Percentiles rank a stretch among this genome's conserved stretches.
Evolutionary conservation across 2,797 vertebrate species (phyloP).

Genomic region (Peromyscus nudipes): DNA sequence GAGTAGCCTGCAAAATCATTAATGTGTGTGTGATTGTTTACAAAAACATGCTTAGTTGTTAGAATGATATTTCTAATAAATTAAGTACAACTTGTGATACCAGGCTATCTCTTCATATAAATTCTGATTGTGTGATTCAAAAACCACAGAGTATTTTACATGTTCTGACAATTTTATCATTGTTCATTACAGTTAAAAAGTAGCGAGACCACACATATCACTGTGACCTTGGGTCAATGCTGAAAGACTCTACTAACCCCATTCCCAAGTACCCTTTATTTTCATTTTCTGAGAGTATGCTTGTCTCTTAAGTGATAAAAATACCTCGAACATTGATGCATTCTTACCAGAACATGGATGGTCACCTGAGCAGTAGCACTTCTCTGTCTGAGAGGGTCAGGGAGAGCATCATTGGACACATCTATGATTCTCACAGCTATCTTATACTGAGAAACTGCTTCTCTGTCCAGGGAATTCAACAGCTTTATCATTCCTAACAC

Average conservation of each 20-base stretch:
- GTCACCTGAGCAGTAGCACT: conserved; percentile 60
- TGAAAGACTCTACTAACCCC: neutral
- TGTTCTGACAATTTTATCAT: neutral
- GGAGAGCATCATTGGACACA: conserved; percentile 62
- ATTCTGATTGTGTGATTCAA: neutral
- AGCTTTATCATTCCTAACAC: conserved; percentile 68
- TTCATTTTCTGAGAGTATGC: neutral
- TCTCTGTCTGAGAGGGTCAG: conserved; percentile 67
- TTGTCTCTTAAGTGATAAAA: neutral
- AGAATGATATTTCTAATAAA: neutral
- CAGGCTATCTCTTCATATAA: neutral
- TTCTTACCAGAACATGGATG: conserved; percentile 75
- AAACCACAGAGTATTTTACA: neutral
- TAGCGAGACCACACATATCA: neutral
- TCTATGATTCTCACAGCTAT: conserved; percentile 52
- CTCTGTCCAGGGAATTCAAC: conserved; percentile 60
- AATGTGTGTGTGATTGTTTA: neutral
- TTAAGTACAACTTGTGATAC: neutral
- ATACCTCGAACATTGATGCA: neutral
- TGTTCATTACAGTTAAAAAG: neutral
- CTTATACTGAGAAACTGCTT: conserved; percentile 65
- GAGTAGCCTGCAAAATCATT: neutral
- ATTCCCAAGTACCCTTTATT: neutral
- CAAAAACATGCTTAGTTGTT: neutral
- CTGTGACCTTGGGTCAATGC: neutral